Evolutionary conservation across 2,888 invertebrate species (phyloP).

Genomic region (Leptura quadrifasciata): DNA sequence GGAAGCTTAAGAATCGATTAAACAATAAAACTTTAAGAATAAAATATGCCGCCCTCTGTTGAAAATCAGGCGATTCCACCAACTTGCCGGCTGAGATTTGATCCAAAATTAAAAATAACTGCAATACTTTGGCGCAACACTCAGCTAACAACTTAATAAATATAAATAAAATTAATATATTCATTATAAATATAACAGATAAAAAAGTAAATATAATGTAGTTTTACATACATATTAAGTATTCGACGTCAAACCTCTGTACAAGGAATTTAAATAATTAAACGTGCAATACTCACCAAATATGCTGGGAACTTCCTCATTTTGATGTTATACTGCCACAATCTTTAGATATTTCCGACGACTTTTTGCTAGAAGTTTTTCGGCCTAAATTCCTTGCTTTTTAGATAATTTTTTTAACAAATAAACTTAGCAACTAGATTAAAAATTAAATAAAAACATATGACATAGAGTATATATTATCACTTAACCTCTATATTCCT

Average conservation of each 20-base stretch:
- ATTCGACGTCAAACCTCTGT: background rate
- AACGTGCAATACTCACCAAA: slow-evolving; percentile 14
- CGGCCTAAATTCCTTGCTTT: background rate
- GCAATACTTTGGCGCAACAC: slow-evolving; percentile 7
- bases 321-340: background rate
- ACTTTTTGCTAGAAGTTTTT: background rate
- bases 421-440: background rate
- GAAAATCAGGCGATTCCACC: slow-evolving; percentile 15
- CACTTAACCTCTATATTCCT: slow-evolving; percentile 31
- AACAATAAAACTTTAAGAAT: background rate
- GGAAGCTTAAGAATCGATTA: background rate
- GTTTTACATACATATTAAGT: background rate
- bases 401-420: background rate
- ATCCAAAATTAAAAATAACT: slow-evolving; percentile 34
- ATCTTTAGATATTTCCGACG: background rate
- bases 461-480: slow-evolving; percentile 19
- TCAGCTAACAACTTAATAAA: background rate
- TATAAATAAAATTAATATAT: background rate
- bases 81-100: slow-evolving; percentile 25
- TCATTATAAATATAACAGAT: too few relatives aligned
- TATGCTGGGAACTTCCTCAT: slow-evolving; percentile 9
- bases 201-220: background rate
- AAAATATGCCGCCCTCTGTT: slow-evolving; percentile 38
- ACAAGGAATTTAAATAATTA: slow-evolving; percentile 12
- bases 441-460: slow-evolving; percentile 20